Evolutionary conservation across 1,140 invertebrate genomes (phyloP).

Genomic region (Zaprionus kolodkinae): DNA sequence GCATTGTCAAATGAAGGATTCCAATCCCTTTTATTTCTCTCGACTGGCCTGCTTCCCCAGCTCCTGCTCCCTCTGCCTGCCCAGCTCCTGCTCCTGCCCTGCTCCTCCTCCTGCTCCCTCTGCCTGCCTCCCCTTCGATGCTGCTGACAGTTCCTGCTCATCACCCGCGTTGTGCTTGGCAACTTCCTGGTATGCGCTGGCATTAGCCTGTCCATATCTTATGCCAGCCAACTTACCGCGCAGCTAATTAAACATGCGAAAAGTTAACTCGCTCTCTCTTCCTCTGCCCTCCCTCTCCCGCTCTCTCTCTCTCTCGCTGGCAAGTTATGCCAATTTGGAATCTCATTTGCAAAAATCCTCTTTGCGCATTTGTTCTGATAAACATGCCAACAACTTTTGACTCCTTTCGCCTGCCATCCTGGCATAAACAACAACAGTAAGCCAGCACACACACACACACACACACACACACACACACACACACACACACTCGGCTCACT

Average conservation of each 20-base stretch:
- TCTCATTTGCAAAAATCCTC: conserved; percentile 73
- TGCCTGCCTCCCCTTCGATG: background rate
- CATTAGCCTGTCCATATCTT: conserved; percentile 35
- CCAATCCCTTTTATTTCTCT: background rate
- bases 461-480: conserved; percentile 3
- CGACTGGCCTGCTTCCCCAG: background rate
- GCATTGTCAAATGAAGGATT: conserved; percentile 11
- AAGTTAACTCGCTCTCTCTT: conserved; percentile 17
- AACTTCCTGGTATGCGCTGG: background rate
- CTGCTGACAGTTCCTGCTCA: conserved; percentile 4
- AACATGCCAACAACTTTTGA: conserved; percentile 74
- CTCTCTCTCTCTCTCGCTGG: conserved; percentile 20
- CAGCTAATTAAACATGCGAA: conserved; percentile 68
- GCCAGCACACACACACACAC: conserved; percentile 9
- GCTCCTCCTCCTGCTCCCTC: background rate
- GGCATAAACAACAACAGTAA: conserved; percentile 37
- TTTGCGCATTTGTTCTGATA: conserved; percentile 65
- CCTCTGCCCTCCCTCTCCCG: background rate
- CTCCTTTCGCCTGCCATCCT: conserved; percentile 46
- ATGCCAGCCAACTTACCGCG: conserved; percentile 15
- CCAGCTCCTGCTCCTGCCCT: background rate
- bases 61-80: background rate
- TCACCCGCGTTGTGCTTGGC: background rate
- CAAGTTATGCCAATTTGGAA: conserved; percentile 76
- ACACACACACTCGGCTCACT: conserved; percentile 35